A percentile compares a stretch with the other conserved stretches of the same genome.
Conservation (phyloP, 2,888 invertebrate species). For the Gastracanthus pulcherrimus region DNA sequence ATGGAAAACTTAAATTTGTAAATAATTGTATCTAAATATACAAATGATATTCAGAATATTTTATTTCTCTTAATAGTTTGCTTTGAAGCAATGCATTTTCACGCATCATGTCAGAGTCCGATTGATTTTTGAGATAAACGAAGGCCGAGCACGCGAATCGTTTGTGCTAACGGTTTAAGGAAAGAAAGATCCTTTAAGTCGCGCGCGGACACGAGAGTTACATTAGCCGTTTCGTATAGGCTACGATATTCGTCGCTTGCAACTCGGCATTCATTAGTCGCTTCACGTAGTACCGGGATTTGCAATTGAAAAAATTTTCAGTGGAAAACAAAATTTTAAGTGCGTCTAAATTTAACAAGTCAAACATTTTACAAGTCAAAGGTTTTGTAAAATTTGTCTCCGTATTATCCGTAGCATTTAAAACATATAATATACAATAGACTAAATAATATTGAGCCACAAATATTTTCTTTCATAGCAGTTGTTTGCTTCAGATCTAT, state of each 20-base stretch:
- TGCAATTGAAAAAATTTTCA: constrained; percentile 10
- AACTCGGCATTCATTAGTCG: constrained; percentile 14
- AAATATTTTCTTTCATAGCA: too few relatives aligned
- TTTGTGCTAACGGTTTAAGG: constrained; percentile 57
- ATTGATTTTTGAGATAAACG: constrained; percentile 16
- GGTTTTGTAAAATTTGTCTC: too few relatives aligned
- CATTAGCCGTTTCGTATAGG: constrained; percentile 67
- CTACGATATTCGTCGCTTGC: constrained; percentile 63
- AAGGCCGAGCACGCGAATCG: constrained; percentile 6
- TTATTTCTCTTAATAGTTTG: not conserved
- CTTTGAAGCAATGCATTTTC: not conserved
- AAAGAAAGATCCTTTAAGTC: constrained; percentile 62
- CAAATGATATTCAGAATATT: too few relatives aligned
- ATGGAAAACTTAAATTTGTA: too few relatives aligned
- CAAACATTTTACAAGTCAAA: not conserved
- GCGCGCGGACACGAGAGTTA: constrained; percentile 68
- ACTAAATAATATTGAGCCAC: too few relatives aligned
- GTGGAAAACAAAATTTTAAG: too few relatives aligned
- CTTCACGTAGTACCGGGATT: constrained; percentile 18
- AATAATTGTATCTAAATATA: too few relatives aligned
- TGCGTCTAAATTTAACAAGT: not conserved
- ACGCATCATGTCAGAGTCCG: not conserved
- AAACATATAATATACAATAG: too few relatives aligned
- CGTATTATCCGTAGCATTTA: too few relatives aligned
- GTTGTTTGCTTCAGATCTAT: too few relatives aligned